These are phyloP conservation scores for Hydriomena furcata DNA, from an alignment of 2,888 invertebrate genomes.

Conservation along the genomic window DNA sequence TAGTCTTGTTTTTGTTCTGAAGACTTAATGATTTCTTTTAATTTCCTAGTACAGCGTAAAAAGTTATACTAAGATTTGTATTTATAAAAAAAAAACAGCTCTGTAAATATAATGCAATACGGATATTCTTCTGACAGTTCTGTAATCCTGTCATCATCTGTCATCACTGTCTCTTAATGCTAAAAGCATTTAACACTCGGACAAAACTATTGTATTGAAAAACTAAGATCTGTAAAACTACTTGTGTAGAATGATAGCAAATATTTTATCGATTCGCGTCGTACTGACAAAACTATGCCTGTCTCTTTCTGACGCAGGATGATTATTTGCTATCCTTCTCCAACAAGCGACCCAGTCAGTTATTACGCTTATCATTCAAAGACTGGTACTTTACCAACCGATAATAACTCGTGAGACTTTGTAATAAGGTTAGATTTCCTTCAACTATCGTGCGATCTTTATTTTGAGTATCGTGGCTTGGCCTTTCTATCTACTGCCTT, in stretches of 20 bases:
- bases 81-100: too few relatives aligned
- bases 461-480: background rate
- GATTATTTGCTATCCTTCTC: conserved; percentile 15
- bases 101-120: too few relatives aligned
- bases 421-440: conserved; percentile 10
- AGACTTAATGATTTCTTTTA: too few relatives aligned
- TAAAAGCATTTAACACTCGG: conserved; percentile 12
- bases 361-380: conserved; percentile 32
- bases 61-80: too few relatives aligned
- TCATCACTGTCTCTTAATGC: conserved; percentile 18
- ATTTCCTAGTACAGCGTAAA: too few relatives aligned
- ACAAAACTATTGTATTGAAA: conserved; percentile 6
- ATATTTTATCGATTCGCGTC: background rate
- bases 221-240: too few relatives aligned
- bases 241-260: background rate
- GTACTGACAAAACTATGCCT: background rate
- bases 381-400: conserved; percentile 25
- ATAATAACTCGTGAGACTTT: conserved; percentile 1
- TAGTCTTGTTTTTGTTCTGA: too few relatives aligned
- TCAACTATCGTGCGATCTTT: background rate
- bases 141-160: conserved; percentile 19
- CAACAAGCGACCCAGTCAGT: conserved; percentile 21
- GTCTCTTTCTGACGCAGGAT: background rate
- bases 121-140: too few relatives aligned
- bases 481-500: background rate